Base-by-base conservation (phyloP, 2,888 invertebrate genomes). In the Oxycera nigricornis region DNA sequence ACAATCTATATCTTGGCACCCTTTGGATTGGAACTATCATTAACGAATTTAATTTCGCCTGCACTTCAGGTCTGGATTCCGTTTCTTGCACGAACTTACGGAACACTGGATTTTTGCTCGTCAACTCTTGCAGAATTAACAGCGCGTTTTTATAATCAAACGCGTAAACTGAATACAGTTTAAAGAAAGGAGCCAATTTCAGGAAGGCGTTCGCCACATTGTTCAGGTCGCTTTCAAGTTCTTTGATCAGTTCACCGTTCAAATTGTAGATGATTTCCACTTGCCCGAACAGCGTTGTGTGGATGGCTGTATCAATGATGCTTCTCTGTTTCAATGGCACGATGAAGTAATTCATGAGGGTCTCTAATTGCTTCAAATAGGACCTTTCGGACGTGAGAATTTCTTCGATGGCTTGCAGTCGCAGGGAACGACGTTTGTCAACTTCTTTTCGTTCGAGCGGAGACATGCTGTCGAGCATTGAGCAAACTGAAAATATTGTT, bases 21-120 rank as follows among this genome's bases (percentile, higher is more conserved):
- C 94, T 86, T 82, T 94, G 94, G 79, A 94, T 91, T 14, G 94
- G 94, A 1, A 90, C 90, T 77, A 94, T 94, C 78, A 94, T 86
- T 50, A 94, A 85, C 0, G 93, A 90, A 74, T 91, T 90, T 2
- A 94, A 83, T 81, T 92, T 92, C 50, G 87, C 88, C 78, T 89
- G 88, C 61, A 93, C 90, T 82, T 92, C 92, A 6, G 92, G 91
- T 9, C 90, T 86, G 2, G 88, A 87, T 83, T 93, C 93, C 80
- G 92, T 91, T 30, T 84, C 84, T 74, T 86, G 86, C 41, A 91
- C 82, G 81, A 91, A 91, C 77, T 87, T 86, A 11, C 87, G 85
- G 79, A 91, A 88, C 57, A 83, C 84, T 14, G 86, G 83, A 81
- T 90, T 87, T 73, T 85, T 87, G 72, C 86, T 85, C 35, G 87